Base-by-base conservation (phyloP, 2,888 invertebrate species). In the Podotricha telesiphe region DNA sequence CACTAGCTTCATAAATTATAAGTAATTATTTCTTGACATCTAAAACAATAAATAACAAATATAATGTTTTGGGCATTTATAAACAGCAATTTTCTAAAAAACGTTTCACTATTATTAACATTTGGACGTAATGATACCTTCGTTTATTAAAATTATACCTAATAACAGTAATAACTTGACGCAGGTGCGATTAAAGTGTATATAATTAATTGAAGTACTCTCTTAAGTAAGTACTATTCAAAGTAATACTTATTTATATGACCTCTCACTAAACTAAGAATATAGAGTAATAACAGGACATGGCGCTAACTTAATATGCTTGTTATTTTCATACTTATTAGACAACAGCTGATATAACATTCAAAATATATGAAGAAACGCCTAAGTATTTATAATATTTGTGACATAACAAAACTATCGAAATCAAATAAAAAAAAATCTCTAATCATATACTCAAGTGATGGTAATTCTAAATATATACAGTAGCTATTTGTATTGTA, bases 401-500 rank as follows among this genome's bases (percentile, higher is more conserved):
- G 11, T n/a, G 34, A 37, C 1, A 37, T 11, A 55, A 34, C 20
- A 4, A 11, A 17, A 11, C 11, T 13, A 13, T 5, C n/a, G 10
- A 17, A 34, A 55, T 4, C 11, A 17, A 28, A 28, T 2, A 13
- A 1, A 53, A 53, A 22, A 13, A 13, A 42, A 11, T 42, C 13
- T 42, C 11, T 42, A 34, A 37, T 17, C 17, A 37, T 55, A 37
- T n/a, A 17, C 11, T 34, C 6, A 45, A 45, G 22, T 42, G 42
- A 59, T 59, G 45, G n/a, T 45, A 22, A 22, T 59, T 45, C 42
- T 22, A 45, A 62, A 62, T 50, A 37, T 19, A 37, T 62, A 13
- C 17, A 47, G 19, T 48, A 62, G 45, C 42, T 59, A 59, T 59
- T 42, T 40, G 40, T 61, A 61, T 61, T 59, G 28, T 48, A 62